These are phyloP conservation scores for Tridacna crocea DNA, from an alignment of 2,888 invertebrate genomes.

Conservation along the genomic window DNA sequence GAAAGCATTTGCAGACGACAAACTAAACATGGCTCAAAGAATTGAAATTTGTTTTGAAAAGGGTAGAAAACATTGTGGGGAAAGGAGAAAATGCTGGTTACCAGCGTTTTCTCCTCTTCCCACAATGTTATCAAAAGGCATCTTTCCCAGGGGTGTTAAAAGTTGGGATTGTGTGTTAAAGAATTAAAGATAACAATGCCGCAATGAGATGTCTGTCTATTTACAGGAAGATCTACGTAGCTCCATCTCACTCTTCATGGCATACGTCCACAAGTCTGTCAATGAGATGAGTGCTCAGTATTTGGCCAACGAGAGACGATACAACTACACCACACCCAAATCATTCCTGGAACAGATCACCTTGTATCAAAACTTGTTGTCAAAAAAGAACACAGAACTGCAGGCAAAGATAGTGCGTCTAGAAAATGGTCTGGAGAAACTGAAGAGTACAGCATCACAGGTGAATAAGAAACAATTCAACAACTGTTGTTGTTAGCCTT, in stretches of 20 bases:
- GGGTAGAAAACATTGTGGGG: too few species aligned
- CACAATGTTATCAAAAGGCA: too few species aligned
- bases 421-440: conserved; percentile 96
- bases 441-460: conserved; percentile 94
- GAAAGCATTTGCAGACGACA: too few species aligned
- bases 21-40: too few species aligned
- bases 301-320: conserved; percentile 94
- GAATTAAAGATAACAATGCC: too few species aligned
- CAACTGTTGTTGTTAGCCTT: not conserved
- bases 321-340: conserved; percentile 98
- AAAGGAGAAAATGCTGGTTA: too few species aligned
- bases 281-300: conserved; percentile 95
- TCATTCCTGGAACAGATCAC: conserved; percentile 98
- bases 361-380: conserved; percentile 94
- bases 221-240: conserved; percentile 89
- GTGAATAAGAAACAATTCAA: conserved; percentile 78
- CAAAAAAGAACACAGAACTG: conserved; percentile 93
- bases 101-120: too few species aligned
- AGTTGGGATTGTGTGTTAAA: too few species aligned
- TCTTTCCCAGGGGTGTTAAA: too few species aligned
- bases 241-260: conserved; percentile 96
- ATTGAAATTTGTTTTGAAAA: too few species aligned
- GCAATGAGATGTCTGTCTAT: conserved; percentile 18
- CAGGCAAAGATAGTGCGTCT: conserved; percentile 93
- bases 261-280: conserved; percentile 96